Evolutionary conservation across 2,113 vertebrate species (phyloP).

Genomic region (Girardinichthys multiradiatus): DNA sequence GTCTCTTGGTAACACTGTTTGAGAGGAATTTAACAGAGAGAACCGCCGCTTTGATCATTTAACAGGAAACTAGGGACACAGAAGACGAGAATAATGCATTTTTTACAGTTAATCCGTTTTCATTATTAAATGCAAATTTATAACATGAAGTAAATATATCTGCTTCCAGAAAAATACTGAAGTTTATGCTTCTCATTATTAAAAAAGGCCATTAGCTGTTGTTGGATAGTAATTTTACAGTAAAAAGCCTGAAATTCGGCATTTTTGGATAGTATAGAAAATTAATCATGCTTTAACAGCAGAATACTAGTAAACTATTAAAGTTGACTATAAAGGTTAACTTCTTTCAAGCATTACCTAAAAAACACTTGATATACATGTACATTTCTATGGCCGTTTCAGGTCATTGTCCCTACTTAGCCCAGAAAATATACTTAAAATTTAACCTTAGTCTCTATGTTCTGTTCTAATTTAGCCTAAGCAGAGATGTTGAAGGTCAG

Average conservation of each 20-base stretch:
- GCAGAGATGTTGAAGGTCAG: not conserved
- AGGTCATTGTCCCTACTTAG: not conserved
- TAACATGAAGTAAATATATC: not conserved
- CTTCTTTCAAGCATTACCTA: not conserved
- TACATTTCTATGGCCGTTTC: not conserved
- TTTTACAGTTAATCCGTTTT: not conserved
- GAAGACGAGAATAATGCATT: not conserved
- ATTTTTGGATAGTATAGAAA: not conserved
- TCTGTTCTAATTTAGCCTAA: too few relatives aligned
- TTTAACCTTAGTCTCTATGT: too few relatives aligned
- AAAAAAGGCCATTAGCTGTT: not conserved
- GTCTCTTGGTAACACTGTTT: slow-evolving; percentile 10
- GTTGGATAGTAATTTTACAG: not conserved
- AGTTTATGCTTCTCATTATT: not conserved
- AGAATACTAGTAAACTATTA: not conserved
- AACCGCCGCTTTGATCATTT: not conserved
- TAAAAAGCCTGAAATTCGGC: not conserved
- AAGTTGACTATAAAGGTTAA: not conserved
- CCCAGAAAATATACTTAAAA: not conserved
- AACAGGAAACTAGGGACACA: not conserved
- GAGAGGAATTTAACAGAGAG: slow-evolving; percentile 2
- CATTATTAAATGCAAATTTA: not conserved
- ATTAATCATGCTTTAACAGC: not conserved
- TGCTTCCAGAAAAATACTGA: not conserved
- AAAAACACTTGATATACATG: not conserved